Evolutionary conservation across 2,797 vertebrate species (phyloP).

Genomic region (Parauchenoglanis punctatus): DNA sequence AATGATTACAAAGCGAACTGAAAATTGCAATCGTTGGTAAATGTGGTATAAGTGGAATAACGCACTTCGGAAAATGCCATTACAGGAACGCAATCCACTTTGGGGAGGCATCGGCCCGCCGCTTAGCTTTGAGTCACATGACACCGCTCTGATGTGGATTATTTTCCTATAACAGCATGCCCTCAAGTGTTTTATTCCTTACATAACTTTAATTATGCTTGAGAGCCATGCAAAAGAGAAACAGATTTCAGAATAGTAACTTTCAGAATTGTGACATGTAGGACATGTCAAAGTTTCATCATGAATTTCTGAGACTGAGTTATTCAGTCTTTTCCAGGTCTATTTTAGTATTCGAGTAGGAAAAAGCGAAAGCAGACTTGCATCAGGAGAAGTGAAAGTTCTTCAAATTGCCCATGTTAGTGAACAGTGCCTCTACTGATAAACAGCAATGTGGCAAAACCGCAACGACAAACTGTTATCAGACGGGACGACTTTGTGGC

Average conservation of each 20-base stretch:
- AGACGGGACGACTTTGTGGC: slow-evolving; percentile 47
- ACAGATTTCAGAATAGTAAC: background rate
- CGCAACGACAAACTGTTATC: slow-evolving; percentile 67
- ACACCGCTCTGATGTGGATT: background rate
- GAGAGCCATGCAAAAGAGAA: background rate
- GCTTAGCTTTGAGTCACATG: background rate
- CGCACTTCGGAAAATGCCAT: background rate
- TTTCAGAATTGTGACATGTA: background rate
- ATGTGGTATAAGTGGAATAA: background rate
- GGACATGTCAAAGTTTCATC: background rate
- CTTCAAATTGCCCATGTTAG: background rate
- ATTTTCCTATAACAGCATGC: background rate
- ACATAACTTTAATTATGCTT: background rate
- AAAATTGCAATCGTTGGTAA: background rate
- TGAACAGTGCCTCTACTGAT: slow-evolving; percentile 37
- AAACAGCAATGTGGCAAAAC: slow-evolving; percentile 57
- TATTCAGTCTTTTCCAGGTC: background rate
- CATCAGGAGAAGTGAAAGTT: slow-evolving; percentile 12
- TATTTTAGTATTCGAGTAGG: background rate
- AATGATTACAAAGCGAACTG: background rate
- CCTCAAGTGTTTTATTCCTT: background rate
- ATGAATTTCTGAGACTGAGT: background rate
- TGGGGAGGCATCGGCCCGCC: background rate
- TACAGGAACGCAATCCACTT: background rate
- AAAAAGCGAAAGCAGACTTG: background rate